A percentile compares a stretch with the other conserved stretches of the same genome.
phyloP scores from a whole-genome alignment of 2,797 vertebrate genomes.

The Echiichthys vipera region DNA sequence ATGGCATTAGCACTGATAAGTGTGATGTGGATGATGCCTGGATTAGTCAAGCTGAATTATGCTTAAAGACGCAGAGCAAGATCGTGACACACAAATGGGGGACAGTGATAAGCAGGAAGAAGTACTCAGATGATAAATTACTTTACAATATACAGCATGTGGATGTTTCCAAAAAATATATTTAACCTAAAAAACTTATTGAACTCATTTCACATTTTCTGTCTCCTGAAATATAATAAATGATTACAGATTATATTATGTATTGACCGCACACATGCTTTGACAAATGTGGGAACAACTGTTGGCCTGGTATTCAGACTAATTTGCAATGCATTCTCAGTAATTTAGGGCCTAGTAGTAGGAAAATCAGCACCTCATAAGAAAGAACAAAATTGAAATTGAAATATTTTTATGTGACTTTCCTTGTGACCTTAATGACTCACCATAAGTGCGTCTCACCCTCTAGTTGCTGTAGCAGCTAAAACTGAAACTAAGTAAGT shows the following conservation, averaged over 20 bases:
- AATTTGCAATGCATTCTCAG: background rate
- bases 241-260: background rate
- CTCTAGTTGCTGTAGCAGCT: background rate
- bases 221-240: background rate
- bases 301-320: background rate
- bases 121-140: too few species aligned
- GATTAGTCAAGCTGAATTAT: conserved; percentile 65
- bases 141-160: too few species aligned
- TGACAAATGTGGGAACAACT: background rate
- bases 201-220: background rate
- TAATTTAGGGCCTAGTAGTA: background rate
- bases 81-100: conserved; percentile 7
- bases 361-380: background rate
- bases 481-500: background rate
- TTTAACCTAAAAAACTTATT: background rate
- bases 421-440: background rate
- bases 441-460: background rate
- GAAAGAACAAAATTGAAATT: background rate
- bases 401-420: background rate
- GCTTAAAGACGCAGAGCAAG: conserved; percentile 37
- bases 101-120: background rate
- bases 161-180: background rate
- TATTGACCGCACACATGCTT: background rate
- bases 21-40: conserved; percentile 50
- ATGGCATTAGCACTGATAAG: conserved; percentile 59